Conservation (phyloP, 2,113 vertebrate genomes). For the Lophotis ruficrista region DNA sequence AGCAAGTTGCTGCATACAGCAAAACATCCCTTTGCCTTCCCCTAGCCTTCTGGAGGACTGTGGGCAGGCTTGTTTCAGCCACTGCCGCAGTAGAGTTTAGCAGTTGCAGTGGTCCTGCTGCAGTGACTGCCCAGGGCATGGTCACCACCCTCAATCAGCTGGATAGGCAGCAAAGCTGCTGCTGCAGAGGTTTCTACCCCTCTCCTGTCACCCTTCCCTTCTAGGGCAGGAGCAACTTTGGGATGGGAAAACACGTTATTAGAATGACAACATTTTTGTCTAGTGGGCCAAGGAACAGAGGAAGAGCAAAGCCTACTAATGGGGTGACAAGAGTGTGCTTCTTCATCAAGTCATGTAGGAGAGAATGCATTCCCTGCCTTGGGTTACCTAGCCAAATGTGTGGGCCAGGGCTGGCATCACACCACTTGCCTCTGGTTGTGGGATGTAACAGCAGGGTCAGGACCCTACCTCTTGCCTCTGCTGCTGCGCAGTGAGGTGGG, state of each 20-base stretch:
- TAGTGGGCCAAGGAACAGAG: not conserved
- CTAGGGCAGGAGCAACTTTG: not conserved
- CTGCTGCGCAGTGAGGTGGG: not conserved
- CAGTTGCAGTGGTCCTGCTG: not conserved
- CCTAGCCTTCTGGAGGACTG: not conserved
- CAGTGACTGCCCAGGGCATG: not conserved
- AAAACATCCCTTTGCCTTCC: rapidly evolving
- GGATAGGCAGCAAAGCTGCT: not conserved
- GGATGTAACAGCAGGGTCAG: not conserved
- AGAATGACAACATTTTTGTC: not conserved
- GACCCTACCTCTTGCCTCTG: not conserved
- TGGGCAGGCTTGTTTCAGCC: not conserved
- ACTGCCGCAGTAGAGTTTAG: not conserved
- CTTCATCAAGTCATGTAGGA: not conserved
- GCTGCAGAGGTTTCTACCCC: not conserved
- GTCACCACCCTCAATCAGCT: not conserved
- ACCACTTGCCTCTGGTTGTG: not conserved
- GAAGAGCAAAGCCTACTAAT: not conserved
- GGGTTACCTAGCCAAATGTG: not conserved
- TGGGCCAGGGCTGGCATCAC: not conserved
- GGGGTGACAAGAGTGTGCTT: not conserved
- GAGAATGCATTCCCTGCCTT: not conserved
- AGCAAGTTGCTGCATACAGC: not conserved
- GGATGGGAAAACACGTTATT: not conserved
- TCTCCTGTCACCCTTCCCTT: not conserved